These are phyloP conservation scores for Whitmania pigra DNA, from an alignment of 1,140 invertebrate genomes.

Conservation along the genomic window DNA sequence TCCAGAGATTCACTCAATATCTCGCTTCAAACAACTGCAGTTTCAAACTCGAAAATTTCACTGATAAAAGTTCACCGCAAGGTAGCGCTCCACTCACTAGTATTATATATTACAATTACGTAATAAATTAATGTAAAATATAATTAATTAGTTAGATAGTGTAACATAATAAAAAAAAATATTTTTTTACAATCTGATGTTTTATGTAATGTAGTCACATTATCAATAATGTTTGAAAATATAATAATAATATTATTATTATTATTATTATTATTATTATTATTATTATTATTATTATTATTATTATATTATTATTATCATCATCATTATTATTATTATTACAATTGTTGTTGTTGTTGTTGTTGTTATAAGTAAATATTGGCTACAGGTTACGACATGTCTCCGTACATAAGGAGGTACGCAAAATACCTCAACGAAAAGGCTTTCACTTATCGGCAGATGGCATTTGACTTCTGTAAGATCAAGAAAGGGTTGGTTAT, in stretches of 20 bases:
- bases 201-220: too few relatives aligned
- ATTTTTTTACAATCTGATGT: too few relatives aligned
- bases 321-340: not conserved
- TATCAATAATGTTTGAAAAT: too few relatives aligned
- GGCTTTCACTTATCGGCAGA: constrained; percentile 87
- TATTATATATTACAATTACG: too few relatives aligned
- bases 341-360: not conserved
- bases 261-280: too few relatives aligned
- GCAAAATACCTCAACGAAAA: constrained; percentile 98
- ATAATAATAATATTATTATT: too few relatives aligned
- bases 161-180: too few relatives aligned
- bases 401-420: constrained; percentile 92
- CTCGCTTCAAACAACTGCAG: constrained; percentile 96
- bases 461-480: constrained; percentile 99
- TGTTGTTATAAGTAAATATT: not conserved
- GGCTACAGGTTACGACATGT: constrained; percentile 90
- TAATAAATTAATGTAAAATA: too few relatives aligned
- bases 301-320: not conserved
- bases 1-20: constrained; percentile 97
- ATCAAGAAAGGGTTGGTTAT: constrained; percentile 80
- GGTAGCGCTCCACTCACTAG: too few relatives aligned
- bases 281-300: not conserved
- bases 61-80: constrained; percentile 83
- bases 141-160: too few relatives aligned
- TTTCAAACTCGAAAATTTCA: constrained; percentile 91